Evolutionary conservation across 92 coral and sea anemone species (phyloP).

Genomic region (Umimayanthus chanpuru): DNA sequence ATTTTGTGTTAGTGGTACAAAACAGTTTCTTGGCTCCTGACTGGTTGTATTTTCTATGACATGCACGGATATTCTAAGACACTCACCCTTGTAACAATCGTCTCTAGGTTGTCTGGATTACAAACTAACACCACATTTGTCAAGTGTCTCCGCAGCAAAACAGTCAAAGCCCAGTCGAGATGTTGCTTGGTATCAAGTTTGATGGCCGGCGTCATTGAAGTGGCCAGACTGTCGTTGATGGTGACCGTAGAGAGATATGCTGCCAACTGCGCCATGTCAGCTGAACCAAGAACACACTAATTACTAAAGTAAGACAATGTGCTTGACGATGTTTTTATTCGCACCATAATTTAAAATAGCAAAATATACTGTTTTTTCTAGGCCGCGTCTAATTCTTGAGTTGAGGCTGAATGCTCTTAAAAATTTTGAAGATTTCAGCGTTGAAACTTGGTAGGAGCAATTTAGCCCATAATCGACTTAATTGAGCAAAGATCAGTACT

Average conservation of each 20-base stretch:
- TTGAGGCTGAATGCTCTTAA: too few species aligned
- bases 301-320: not conserved
- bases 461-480: too few species aligned
- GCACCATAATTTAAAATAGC: too few species aligned
- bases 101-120: constrained; percentile 18
- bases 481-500: too few species aligned
- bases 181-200: constrained; percentile 10
- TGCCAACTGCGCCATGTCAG: constrained; percentile 15
- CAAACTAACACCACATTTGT: constrained; percentile 29
- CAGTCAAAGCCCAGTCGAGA: constrained; percentile 19
- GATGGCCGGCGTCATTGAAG: constrained; percentile 33
- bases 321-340: too few species aligned
- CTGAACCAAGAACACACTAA: not conserved
- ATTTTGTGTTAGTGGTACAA: too few species aligned
- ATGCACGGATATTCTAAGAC: not conserved
- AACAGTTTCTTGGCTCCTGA: not conserved
- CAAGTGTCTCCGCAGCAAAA: constrained; percentile 24
- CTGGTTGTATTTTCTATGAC: not conserved
- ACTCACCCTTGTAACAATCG: constrained; percentile 32
- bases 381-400: too few species aligned
- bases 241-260: constrained; percentile 26
- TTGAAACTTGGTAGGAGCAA: too few species aligned
- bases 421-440: too few species aligned
- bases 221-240: constrained; percentile 9
- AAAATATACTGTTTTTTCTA: too few species aligned